A percentile compares a stretch with the other conserved stretches of the same genome.
These are phyloP conservation scores for Aplocera efformata DNA, from an alignment of 2,888 invertebrate species.

Conservation along the genomic window DNA sequence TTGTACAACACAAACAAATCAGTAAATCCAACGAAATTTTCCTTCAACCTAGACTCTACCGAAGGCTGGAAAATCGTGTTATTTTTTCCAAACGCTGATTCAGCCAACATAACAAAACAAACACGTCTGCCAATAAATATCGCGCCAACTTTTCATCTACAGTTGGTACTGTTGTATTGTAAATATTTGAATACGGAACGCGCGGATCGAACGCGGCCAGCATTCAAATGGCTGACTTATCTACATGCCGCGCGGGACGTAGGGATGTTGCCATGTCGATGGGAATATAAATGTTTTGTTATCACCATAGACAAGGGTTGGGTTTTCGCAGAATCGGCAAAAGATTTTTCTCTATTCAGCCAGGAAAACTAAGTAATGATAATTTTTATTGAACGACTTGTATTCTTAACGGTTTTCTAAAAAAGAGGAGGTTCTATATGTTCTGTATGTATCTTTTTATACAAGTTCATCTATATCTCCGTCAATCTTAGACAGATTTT, in stretches of 20 bases:
- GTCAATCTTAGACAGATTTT: too few species aligned
- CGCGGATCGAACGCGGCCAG: conserved; percentile 44
- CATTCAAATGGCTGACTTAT: conserved; percentile 69
- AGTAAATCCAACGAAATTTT: too few species aligned
- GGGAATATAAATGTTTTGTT: conserved; percentile 1
- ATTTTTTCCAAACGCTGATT: conserved; percentile 3
- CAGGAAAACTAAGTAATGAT: too few species aligned
- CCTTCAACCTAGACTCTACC: too few species aligned
- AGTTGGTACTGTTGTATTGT: conserved; percentile 33
- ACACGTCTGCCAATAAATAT: conserved; percentile 31
- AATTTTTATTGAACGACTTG: too few species aligned
- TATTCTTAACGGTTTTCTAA: too few species aligned
- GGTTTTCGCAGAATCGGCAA: neutral
- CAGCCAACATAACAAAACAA: conserved; percentile 21
- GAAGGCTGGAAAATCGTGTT: neutral
- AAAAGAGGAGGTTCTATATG: too few species aligned
- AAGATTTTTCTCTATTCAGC: too few species aligned
- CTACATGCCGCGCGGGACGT: conserved; percentile 41
- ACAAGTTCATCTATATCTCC: too few species aligned
- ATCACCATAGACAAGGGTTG: neutral
- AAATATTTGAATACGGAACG: conserved; percentile 35
- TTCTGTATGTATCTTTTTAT: too few species aligned
- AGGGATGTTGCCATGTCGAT: conserved; percentile 19
- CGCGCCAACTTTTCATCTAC: conserved; percentile 32
- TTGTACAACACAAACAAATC: too few species aligned